Base-by-base conservation (phyloP, 2,113 vertebrate genomes). In the Illadopsis cleaveri region DNA sequence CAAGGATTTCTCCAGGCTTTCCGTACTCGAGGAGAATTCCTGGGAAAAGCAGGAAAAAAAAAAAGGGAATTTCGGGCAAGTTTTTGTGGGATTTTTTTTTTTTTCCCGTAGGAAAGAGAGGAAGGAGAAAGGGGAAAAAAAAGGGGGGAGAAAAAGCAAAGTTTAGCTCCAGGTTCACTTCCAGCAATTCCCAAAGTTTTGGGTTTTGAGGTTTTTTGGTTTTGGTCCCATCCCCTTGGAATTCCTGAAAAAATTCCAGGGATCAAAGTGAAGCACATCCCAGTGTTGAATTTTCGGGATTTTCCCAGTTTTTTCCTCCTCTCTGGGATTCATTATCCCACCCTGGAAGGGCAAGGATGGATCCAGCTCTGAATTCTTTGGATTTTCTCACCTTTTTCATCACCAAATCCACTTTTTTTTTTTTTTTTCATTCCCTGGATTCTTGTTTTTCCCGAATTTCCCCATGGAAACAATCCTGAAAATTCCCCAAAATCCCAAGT, bases 21-120 rank as follows among this genome's bases (percentile, higher is more conserved):
- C 99, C 87, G 97, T 97, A 97, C 98, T 99, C 97, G 99, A 99
- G 97, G 98, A 98, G 98, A 98, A 96, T 95, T 99, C 99, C 99
- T 99, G 98, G 97, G 98, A 98, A 98, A 98, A 48, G 97, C 95
- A 91, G 92, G 93, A 90, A 82, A 96, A 50, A 93, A 93, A 68
- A 93, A 92, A 86, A 97, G 38, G 96, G 94, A 45, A 23, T 48
- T 42, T 48, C 5, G 88, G n/a, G n/a, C n/a, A n/a, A n/a, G n/a
- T n/a, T n/a, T n/a, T n/a, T n/a, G n/a, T n/a, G n/a, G n/a, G 20
- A 22, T 37, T 45, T 65, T 83, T 45, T 45, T 61, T 82, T 92
- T 65, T 82, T 92, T 68, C 33, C 45, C 90, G 44, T 92, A 11
- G 97, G 88, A 93, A 78, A 56, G 81, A 90, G 50, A 84, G 58